Evolutionary conservation across 2,888 invertebrate genomes (phyloP), one percentile per base, ranked within the genome.

Genomic region (Andrena bicolor): DNA sequence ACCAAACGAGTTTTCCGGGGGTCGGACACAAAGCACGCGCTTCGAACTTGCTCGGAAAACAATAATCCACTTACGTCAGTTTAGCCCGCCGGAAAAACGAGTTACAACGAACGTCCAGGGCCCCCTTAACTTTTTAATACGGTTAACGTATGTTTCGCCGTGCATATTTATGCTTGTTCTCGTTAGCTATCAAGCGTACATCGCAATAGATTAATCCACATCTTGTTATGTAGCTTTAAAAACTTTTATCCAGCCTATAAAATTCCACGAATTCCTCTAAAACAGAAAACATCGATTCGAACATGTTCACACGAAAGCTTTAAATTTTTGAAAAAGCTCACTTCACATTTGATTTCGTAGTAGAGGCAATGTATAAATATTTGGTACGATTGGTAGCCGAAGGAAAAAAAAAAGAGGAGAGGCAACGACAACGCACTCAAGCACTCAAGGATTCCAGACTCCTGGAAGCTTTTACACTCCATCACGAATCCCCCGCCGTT

Each of bases 1-100:
- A 71, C 69, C 35, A 74, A 80, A 80, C 75, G 68, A 82, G 70
- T 61, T 61, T 56, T 13, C 41, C 23, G 1, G 23, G n/a, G n/a
- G 16, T 26, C 61, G 41, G 61, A 28, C 65, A 66, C 76, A 74
- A 77, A 83, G 74, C 82, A 60, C 56, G 66, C 53, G 70, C 68
- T 65, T 64, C 78, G 53, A 77, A 82, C 83, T 82, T 70, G 20
- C 16, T 63, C 13, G 74, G 63, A 74, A 56, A 75, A 78, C 69
- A 82, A 77, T 83, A 83, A 83, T 83, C 82, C 78, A 83, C 82
- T 83, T 83, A 83, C 8, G 82, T 78, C 82, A 75, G 83, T 83
- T 78, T 71, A 75, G 53, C 35, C 32, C 23, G 28, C 56, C 70
- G 32, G 81, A 58, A 78, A 78, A 82, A 83, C 82, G 73, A 74